Evolutionary conservation across 2,797 vertebrate species (phyloP), one percentile per base, ranked within the genome.

Genomic region (Podarcis lilfordi): DNA sequence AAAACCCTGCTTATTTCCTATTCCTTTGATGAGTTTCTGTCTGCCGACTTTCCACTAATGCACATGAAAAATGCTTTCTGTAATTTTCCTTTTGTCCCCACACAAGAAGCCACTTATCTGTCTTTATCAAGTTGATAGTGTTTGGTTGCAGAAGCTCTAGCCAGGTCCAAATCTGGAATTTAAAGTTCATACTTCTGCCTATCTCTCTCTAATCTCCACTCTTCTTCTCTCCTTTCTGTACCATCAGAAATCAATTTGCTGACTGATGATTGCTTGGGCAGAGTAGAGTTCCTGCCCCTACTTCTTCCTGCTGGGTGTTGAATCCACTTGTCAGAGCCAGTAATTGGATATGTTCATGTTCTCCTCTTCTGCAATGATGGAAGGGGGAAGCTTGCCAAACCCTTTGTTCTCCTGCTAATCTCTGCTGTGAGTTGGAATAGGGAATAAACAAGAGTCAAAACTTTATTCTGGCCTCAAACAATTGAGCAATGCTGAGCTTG

Each of bases 81-180:
- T 40, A 66, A 1, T 90, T 91, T 92, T 87, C 5, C 76, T 89
- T 88, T 88, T 27, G 89, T 76, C 17, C 85, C 72, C 61, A 55
- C n/a, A 80, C 1, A 35, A 11, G 35, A 8, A 71, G 88, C 80
- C 5, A 0, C 23, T 92, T 85, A 19, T 87, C 76, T 87, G n/a
- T 21, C 15, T 2, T 55, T 3, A 83, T 1, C 10, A 72, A 74
- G 4, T 32, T 0, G 88, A 83, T 77, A 76, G 71, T 1, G 82
- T 91, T 84, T 59, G 3, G 55, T 55, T 86, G 45, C 43, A 11
- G 86, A 88, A 81, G 86, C 23, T 2, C 76, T 89, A 92, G 19
- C 17, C 23, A 68, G 8, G 11, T 91, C 5, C 88, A 77, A 89
- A 81, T 86, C 11, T 77, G 85, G 64, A 93, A 87, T 89, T 82